A percentile compares a stretch with the other conserved stretches of the same genome.
These are phyloP conservation scores for Carduelis carduelis DNA, from an alignment of 2,797 vertebrate species.

Conservation along the genomic window DNA sequence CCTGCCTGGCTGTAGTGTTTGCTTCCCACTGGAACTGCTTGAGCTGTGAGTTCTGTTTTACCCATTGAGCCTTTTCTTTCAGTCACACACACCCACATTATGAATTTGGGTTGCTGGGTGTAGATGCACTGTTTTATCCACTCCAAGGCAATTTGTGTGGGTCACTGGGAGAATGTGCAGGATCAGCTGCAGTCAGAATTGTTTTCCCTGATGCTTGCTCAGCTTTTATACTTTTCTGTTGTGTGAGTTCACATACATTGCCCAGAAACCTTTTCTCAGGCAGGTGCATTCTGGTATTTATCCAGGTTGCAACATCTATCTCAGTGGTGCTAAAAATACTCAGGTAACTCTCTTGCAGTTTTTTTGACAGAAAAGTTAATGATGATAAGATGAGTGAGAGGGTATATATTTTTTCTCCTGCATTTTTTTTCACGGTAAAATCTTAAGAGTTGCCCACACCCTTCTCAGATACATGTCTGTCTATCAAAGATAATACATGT, in stretches of 20 bases:
- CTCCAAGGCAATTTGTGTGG: neutral
- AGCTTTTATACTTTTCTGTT: neutral
- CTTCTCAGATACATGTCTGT: neutral
- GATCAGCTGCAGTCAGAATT: neutral
- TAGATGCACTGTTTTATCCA: neutral
- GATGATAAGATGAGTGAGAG: neutral
- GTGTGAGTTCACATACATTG: neutral
- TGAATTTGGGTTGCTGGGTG: neutral
- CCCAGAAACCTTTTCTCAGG: neutral
- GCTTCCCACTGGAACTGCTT: neutral
- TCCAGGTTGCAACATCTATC: neutral
- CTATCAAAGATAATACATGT: neutral
- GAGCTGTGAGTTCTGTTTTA: neutral
- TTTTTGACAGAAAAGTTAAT: neutral
- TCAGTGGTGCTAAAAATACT: neutral
- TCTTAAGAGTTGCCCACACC: neutral
- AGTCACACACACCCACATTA: no score
- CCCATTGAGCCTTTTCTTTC: neutral
- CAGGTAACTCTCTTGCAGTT: neutral
- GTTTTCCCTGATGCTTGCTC: neutral
- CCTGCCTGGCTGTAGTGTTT: neutral
- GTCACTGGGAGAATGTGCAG: neutral
- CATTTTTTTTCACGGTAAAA: neutral
- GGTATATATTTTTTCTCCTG: neutral
- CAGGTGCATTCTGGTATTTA: neutral